A percentile compares a stretch with the other conserved stretches of the same genome.
Evolutionary conservation across 2,113 vertebrate genomes (phyloP).

Genomic region (Mastomys coucha): DNA sequence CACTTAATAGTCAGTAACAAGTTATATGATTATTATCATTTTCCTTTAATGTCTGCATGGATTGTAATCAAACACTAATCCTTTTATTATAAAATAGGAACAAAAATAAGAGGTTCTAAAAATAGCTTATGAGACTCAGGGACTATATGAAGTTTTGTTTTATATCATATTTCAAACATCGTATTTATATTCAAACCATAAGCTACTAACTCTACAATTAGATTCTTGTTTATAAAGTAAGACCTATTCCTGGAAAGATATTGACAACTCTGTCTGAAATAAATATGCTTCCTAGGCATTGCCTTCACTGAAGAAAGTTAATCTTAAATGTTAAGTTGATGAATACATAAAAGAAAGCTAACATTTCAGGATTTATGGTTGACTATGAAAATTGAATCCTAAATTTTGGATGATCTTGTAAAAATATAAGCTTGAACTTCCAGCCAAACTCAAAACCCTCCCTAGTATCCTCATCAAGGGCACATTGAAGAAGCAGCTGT

Average conservation of each 20-base stretch:
- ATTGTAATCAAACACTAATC: constrained; percentile 58
- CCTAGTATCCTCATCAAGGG: background rate
- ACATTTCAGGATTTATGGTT: background rate
- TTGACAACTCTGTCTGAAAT: background rate
- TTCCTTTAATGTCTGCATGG: constrained; percentile 36
- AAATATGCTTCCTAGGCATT: background rate
- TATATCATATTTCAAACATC: constrained; percentile 43
- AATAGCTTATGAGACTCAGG: constrained; percentile 22
- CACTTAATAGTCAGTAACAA: constrained; percentile 52
- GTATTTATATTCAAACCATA: constrained; percentile 32
- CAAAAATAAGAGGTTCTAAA: constrained; percentile 44
- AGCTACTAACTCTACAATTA: constrained; percentile 27
- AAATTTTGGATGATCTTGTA: background rate
- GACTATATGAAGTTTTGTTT: constrained; percentile 30
- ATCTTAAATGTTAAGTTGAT: constrained; percentile 41
- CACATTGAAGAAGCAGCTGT: background rate
- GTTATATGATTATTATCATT: constrained; percentile 61
- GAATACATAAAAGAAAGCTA: background rate
- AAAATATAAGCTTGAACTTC: background rate
- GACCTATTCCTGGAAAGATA: background rate
- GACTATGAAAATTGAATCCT: background rate
- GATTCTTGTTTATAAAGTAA: constrained; percentile 26
- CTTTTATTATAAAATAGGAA: constrained; percentile 52
- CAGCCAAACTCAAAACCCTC: background rate
- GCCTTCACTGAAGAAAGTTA: constrained; percentile 27